Evolutionary conservation across 1,140 invertebrate species (phyloP).

Genomic region (Galendromus occidentalis): DNA sequence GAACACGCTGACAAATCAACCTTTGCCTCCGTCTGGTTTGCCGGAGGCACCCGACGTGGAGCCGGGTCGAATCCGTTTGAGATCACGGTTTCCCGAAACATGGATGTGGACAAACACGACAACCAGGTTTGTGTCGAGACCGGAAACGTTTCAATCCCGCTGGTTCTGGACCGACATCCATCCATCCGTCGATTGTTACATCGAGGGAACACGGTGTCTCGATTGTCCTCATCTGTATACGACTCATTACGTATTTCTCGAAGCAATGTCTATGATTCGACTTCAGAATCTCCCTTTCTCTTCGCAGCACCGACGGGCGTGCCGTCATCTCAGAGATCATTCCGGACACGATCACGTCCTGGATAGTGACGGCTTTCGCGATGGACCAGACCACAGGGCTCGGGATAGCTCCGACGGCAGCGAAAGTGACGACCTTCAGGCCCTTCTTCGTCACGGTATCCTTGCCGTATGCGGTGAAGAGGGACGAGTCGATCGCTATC

Average conservation of each 20-base stretch:
- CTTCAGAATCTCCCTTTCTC: neutral
- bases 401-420: slow-evolving; percentile 47
- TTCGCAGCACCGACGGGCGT: slow-evolving; percentile 33
- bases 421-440: slow-evolving; percentile 60
- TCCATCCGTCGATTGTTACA: too few species aligned
- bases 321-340: slow-evolving; percentile 35
- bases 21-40: neutral
- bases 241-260: neutral
- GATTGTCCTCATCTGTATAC: neutral
- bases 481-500: slow-evolving; percentile 70
- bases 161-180: too few species aligned
- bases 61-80: slow-evolving; percentile 14
- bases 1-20: neutral
- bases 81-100: slow-evolving; percentile 16
- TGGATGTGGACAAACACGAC: slow-evolving; percentile 17
- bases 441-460: slow-evolving; percentile 67
- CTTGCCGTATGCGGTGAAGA: slow-evolving; percentile 68
- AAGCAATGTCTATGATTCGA: neutral
- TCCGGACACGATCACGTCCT: slow-evolving; percentile 76
- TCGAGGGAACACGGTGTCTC: too few species aligned
- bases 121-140: slow-evolving; percentile 12
- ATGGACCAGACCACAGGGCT: slow-evolving; percentile 61
- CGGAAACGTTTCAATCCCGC: too few species aligned
- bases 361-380: slow-evolving; percentile 79
- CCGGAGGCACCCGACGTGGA: slow-evolving; percentile 5